Conservation (phyloP, 2,888 invertebrate species). For the Spatulosminthurus flaviceps region DNA sequence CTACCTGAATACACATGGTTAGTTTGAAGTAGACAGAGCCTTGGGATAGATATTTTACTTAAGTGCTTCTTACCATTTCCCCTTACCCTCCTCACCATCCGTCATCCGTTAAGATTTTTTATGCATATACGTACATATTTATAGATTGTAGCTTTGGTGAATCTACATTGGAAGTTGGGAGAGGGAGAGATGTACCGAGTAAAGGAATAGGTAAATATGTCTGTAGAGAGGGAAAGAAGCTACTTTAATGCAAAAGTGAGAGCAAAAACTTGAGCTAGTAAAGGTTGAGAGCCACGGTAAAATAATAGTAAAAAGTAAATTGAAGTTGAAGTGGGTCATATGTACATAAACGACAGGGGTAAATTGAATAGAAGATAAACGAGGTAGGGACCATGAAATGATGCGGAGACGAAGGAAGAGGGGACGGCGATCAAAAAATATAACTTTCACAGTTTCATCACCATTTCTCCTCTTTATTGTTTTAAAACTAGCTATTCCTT, state of each 20-base stretch:
- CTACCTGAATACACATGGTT: too few relatives aligned
- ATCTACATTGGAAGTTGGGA: too few relatives aligned
- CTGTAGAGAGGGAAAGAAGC: too few relatives aligned
- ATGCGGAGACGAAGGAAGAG: slow-evolving; percentile 14
- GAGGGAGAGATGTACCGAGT: too few relatives aligned
- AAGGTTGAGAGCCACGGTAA: slow-evolving; percentile 30
- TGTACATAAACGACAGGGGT: slow-evolving; percentile 30
- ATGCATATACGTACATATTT: too few relatives aligned
- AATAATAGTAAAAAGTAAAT: slow-evolving; percentile 29
- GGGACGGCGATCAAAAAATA: background rate
- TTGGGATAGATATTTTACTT: background rate
- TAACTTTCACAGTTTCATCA: slow-evolving; percentile 33
- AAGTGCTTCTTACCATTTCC: background rate
- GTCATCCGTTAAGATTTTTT: background rate
- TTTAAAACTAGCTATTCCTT: slow-evolving; percentile 1
- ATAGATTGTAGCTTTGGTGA: too few relatives aligned
- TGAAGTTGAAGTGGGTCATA: slow-evolving; percentile 34
- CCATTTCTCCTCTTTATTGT: slow-evolving; percentile 20
- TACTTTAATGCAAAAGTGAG: background rate
- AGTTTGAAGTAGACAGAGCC: background rate
- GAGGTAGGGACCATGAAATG: slow-evolving; percentile 20
- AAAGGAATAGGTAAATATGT: too few relatives aligned
- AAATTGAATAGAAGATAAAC: slow-evolving; percentile 43
- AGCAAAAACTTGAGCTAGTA: slow-evolving; percentile 20
- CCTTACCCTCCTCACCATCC: background rate